phyloP scores from a whole-genome alignment of 1,140 invertebrate genomes.

The Euschistus heros region DNA sequence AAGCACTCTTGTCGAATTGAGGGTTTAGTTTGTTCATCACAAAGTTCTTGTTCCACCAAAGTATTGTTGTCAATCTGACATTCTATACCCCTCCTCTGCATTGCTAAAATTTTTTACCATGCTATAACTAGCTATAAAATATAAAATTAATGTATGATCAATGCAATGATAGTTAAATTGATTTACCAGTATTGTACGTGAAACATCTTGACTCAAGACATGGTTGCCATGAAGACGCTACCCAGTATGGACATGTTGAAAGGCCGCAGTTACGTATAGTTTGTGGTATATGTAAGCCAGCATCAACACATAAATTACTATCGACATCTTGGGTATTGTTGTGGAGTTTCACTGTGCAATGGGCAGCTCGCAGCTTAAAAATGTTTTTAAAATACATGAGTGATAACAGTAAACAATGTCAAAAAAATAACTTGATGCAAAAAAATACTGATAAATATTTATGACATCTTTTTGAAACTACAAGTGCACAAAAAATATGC shows the following conservation, averaged over 20 bases:
- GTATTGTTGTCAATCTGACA: conserved; percentile 57
- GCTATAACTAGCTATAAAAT: conserved; percentile 1
- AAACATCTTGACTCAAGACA: conserved; percentile 63
- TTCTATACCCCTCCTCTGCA: conserved; percentile 59
- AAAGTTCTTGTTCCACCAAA: conserved; percentile 44
- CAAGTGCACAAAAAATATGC: too few relatives aligned
- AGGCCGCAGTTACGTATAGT: conserved; percentile 57
- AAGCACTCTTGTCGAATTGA: conserved; percentile 61
- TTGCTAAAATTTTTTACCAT: conserved; percentile 41
- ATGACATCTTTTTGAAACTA: too few relatives aligned
- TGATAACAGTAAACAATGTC: too few relatives aligned
- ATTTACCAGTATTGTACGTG: conserved; percentile 55
- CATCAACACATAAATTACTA: conserved; percentile 55
- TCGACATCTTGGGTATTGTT: conserved; percentile 48
- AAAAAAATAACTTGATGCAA: too few relatives aligned
- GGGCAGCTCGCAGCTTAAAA: conserved; percentile 51
- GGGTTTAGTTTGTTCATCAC: conserved; percentile 56
- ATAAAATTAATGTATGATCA: not conserved
- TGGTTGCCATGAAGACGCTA: conserved; percentile 53
- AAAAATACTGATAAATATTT: too few relatives aligned
- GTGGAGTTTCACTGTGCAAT: conserved; percentile 52
- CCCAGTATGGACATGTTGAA: conserved; percentile 61
- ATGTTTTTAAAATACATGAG: not conserved
- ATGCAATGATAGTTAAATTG: too few relatives aligned
- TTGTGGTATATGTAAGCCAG: conserved; percentile 49